phyloP scores from a whole-genome alignment of 1,140 invertebrate species.

The Mesaphorura yosii region DNA sequence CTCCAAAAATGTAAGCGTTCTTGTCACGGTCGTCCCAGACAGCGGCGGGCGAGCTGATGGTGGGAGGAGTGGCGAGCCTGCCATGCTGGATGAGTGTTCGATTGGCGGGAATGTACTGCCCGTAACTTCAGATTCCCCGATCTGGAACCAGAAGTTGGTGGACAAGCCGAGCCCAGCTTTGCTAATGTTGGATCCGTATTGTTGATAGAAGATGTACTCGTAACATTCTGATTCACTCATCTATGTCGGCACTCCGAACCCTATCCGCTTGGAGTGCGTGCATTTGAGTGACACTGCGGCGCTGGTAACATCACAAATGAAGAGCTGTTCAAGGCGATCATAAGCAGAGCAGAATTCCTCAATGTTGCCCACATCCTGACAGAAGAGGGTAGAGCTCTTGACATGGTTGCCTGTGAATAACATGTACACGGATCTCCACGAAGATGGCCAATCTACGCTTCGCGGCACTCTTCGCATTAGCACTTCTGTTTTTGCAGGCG shows the following conservation, averaged over 20 bases:
- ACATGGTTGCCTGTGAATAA: background rate
- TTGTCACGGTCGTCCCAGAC: too few relatives aligned
- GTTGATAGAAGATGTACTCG: background rate
- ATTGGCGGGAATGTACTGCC: too few relatives aligned
- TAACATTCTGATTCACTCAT: background rate
- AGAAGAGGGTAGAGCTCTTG: background rate
- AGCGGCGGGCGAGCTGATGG: too few relatives aligned
- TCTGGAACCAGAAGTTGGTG: background rate
- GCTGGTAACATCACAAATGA: background rate
- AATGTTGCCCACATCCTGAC: background rate
- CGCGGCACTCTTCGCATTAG: too few relatives aligned
- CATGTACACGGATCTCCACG: too few relatives aligned
- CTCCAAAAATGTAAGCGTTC: too few relatives aligned
- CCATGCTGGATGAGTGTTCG: too few relatives aligned
- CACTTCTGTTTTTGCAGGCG: too few relatives aligned
- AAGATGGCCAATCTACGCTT: too few relatives aligned
- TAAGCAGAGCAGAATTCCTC: background rate
- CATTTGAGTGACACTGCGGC: background rate
- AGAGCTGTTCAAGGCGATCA: background rate
- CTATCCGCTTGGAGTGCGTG: background rate
- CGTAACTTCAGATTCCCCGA: background rate
- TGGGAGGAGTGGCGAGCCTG: too few relatives aligned
- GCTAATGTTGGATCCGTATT: conserved; percentile 4
- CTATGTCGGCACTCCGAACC: background rate
- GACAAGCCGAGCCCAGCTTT: conserved; percentile 1